Conservation (phyloP, 2,888 invertebrate species). For the Dioctria linearis region DNA sequence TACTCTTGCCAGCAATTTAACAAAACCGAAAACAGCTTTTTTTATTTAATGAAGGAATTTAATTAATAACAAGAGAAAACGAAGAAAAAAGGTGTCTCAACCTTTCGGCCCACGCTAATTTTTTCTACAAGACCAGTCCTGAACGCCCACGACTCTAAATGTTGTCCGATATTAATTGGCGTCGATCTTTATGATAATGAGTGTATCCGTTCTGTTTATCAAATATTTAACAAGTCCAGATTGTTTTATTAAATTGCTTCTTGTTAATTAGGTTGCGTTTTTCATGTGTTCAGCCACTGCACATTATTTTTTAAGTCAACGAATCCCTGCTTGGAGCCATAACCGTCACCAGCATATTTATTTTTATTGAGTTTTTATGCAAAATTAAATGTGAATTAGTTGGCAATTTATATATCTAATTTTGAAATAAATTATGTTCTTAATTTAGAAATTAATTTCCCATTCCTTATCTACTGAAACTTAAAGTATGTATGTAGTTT, state of each 20-base stretch:
- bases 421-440: constrained; percentile 30
- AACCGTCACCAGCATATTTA: constrained; percentile 34
- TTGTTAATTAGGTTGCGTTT: constrained; percentile 45
- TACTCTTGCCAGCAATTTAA: background rate
- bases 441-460: constrained; percentile 24
- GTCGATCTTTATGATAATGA: constrained; percentile 58
- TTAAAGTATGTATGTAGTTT: background rate
- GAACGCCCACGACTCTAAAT: constrained; percentile 32
- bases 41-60: constrained; percentile 35
- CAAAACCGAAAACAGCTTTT: background rate
- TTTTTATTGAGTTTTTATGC: constrained; percentile 47
- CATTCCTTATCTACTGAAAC: background rate
- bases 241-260: constrained; percentile 24
- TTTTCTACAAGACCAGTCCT: background rate
- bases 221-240: constrained; percentile 7
- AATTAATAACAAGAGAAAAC: constrained; percentile 34
- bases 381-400: constrained; percentile 50
- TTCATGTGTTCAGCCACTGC: constrained; percentile 3
- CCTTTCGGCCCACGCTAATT: background rate
- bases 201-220: constrained; percentile 29
- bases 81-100: constrained; percentile 16
- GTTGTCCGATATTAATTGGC: constrained; percentile 57
- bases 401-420: constrained; percentile 50
- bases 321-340: constrained; percentile 10
- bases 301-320: constrained; percentile 27